phyloP scores from a whole-genome alignment of 1,140 invertebrate species.

The Drosophila miranda region DNA sequence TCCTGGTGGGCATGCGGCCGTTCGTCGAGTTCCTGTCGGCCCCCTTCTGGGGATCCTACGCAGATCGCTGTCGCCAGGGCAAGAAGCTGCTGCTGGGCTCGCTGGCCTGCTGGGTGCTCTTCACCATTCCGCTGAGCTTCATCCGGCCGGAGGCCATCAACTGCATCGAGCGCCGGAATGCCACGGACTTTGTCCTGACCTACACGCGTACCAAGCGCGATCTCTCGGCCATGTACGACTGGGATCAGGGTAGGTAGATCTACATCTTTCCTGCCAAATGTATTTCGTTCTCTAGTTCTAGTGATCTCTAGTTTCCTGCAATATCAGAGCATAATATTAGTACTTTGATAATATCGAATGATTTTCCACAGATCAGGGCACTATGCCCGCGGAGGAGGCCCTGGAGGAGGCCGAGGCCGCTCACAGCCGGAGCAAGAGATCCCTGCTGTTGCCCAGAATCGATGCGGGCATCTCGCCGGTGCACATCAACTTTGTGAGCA shows the following conservation, averaged over 20 bases:
- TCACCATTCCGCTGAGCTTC: slow-evolving; percentile 97
- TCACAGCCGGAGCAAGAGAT: slow-evolving; percentile 68
- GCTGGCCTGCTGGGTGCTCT: slow-evolving; percentile 96
- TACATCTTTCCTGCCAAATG: too few species aligned
- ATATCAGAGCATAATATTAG: too few species aligned
- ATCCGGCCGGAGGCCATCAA: slow-evolving; percentile 95
- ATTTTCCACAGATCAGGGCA: slow-evolving; percentile 17
- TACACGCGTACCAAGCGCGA: slow-evolving; percentile 74
- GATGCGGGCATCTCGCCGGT: slow-evolving; percentile 89
- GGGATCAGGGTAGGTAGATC: slow-evolving; percentile 6
- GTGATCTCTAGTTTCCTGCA: slow-evolving; percentile 1
- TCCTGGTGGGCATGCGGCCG: slow-evolving; percentile 95
- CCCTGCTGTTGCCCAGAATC: slow-evolving; percentile 64
- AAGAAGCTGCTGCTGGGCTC: slow-evolving; percentile 95
- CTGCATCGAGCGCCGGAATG: slow-evolving; percentile 91
- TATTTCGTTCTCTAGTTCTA: too few species aligned
- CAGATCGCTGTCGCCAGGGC: slow-evolving; percentile 94
- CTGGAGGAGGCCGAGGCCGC: slow-evolving; percentile 41
- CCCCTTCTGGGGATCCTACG: slow-evolving; percentile 98
- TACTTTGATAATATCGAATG: too few species aligned
- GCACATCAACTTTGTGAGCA: slow-evolving; percentile 89
- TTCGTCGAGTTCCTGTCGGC: slow-evolving; percentile 99
- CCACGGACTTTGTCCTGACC: slow-evolving; percentile 83
- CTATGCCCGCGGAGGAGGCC: slow-evolving; percentile 47
- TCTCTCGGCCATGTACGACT: slow-evolving; percentile 60